A percentile compares a stretch with the other conserved stretches of the same genome.
Conservation (phyloP, 2,113 vertebrate genomes). For the Gobio gobio region DNA sequence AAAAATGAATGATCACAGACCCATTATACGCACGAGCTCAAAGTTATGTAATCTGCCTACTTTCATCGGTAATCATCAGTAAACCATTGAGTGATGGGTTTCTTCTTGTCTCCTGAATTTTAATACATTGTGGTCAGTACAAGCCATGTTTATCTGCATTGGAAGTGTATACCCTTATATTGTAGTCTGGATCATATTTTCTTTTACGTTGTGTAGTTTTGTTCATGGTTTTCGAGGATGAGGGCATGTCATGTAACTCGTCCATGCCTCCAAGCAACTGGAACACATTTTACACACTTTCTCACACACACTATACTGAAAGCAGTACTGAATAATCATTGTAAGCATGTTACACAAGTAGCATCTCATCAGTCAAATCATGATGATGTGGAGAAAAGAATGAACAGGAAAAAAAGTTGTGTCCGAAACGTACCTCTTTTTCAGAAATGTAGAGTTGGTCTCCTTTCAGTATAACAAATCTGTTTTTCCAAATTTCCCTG, state of each 20-base stretch:
- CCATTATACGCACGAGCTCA: neutral
- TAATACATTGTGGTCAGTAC: too few species aligned
- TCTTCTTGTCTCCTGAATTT: neutral
- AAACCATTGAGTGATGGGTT: neutral
- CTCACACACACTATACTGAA: neutral
- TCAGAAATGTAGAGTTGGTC: constrained; percentile 92
- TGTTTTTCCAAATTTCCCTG: constrained; percentile 96
- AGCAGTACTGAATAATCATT: neutral
- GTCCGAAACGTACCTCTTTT: constrained; percentile 85
- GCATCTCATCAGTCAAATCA: neutral
- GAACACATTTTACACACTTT: neutral
- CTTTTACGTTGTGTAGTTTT: constrained; percentile 5
- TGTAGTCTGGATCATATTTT: neutral
- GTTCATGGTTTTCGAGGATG: constrained; percentile 5
- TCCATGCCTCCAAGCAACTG: neutral
- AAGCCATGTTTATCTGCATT: neutral
- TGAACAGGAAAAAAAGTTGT: neutral
- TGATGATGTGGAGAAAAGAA: constrained; percentile 1
- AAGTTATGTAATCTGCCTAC: neutral
- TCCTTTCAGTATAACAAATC: constrained; percentile 87
- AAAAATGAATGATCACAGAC: neutral
- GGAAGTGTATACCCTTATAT: neutral
- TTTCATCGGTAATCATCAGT: too few species aligned
- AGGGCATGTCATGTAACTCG: neutral
- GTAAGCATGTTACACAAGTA: neutral